These are phyloP conservation scores for Mylabris sibirica DNA, from an alignment of 2,888 invertebrate species.

Conservation along the genomic window DNA sequence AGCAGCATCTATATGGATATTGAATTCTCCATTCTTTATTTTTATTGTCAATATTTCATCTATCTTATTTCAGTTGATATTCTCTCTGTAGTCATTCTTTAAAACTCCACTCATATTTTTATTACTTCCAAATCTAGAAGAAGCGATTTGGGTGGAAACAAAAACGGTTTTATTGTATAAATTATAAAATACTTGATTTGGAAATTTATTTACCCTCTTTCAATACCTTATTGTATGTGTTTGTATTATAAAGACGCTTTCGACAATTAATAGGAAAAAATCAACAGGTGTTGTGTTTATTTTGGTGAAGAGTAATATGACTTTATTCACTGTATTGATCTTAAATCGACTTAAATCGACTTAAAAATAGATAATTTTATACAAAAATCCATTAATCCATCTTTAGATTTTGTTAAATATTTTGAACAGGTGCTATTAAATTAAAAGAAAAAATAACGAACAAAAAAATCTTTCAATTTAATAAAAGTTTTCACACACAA, in stretches of 20 bases:
- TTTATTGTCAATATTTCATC: slow-evolving; percentile 9
- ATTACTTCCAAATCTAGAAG: not conserved
- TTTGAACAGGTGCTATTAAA: slow-evolving; percentile 35
- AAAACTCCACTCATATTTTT: not conserved
- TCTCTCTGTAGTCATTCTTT: not conserved
- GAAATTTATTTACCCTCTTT: not conserved
- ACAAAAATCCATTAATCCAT: too few relatives aligned
- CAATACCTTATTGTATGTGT: too few relatives aligned
- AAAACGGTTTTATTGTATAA: not conserved
- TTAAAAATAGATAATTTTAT: too few relatives aligned
- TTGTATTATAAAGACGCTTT: not conserved
- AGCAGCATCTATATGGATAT: not conserved
- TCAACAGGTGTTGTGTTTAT: slow-evolving; percentile 4
- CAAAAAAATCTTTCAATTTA: slow-evolving; percentile 43
- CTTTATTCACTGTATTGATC: too few relatives aligned
- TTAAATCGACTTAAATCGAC: too few relatives aligned
- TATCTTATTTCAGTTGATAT: not conserved
- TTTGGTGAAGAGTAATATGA: not conserved
- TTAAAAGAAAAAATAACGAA: slow-evolving; percentile 31
- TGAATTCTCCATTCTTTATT: slow-evolving; percentile 8
- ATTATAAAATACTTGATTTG: not conserved
- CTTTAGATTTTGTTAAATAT: too few relatives aligned
- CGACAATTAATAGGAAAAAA: not conserved
- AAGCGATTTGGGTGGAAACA: too few relatives aligned
- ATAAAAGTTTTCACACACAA: slow-evolving; percentile 44